These are phyloP conservation scores for Syndactyla subalaris DNA, from an alignment of 2,797 vertebrate genomes.

Conservation along the genomic window DNA sequence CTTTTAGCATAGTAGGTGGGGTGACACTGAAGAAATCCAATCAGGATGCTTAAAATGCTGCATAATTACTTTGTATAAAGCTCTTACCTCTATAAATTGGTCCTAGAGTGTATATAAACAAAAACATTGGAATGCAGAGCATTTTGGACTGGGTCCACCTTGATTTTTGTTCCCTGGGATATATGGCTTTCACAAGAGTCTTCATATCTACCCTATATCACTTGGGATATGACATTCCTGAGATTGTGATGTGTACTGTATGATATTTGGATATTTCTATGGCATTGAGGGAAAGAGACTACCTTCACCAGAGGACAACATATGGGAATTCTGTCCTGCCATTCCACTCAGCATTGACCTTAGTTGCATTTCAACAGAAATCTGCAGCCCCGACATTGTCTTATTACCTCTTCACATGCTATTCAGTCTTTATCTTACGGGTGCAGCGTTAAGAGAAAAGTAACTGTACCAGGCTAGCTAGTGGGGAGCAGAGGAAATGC, in stretches of 20 bases:
- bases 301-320: accelerated
- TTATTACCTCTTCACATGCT: neutral
- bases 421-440: neutral
- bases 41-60: neutral
- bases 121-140: accelerated
- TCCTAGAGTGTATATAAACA: neutral
- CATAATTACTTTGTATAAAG: neutral
- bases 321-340: neutral
- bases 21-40: neutral
- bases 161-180: neutral
- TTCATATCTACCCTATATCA: neutral
- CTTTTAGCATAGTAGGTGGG: neutral
- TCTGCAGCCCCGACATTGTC: neutral
- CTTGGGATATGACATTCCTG: accelerated
- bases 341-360: neutral
- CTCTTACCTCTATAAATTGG: neutral
- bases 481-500: neutral
- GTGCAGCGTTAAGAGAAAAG: neutral
- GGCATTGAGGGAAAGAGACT: neutral
- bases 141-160: neutral
- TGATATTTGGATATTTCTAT: neutral
- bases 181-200: neutral
- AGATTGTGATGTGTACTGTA: neutral
- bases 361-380: neutral
- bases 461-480: neutral